These are phyloP conservation scores for Anser cygnoides DNA, from an alignment of 2,113 vertebrate genomes.

Conservation along the genomic window DNA sequence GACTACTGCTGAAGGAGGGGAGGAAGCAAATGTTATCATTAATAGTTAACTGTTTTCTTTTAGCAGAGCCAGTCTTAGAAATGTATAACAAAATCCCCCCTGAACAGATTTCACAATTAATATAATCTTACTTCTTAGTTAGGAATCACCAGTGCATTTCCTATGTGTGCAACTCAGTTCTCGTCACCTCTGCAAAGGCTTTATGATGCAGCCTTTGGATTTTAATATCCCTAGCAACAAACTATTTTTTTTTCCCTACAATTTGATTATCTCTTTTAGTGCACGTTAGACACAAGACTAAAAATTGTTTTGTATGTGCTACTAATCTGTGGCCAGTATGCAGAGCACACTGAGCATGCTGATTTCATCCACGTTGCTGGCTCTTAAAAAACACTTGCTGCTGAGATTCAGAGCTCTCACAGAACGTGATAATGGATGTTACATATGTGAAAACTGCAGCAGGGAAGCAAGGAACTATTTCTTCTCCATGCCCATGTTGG, in stretches of 20 bases:
- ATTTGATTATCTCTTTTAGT: not conserved
- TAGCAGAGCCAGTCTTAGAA: not conserved
- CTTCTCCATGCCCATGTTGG: not conserved
- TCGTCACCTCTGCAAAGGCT: not conserved
- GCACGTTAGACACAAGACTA: rapidly evolving
- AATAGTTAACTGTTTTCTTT: slow-evolving; percentile 7
- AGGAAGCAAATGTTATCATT: not conserved
- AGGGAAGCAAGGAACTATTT: not conserved
- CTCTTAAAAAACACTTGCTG: not conserved
- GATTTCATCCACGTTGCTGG: not conserved
- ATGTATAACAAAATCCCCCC: not conserved
- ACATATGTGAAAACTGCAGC: not conserved
- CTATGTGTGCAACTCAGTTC: not conserved
- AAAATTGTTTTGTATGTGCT: not conserved
- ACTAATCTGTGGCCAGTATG: not conserved
- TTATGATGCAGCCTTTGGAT: not conserved
- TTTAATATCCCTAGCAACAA: not conserved
- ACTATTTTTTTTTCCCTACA: not conserved
- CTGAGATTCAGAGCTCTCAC: not conserved
- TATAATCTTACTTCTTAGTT: rapidly evolving
- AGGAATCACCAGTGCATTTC: not conserved
- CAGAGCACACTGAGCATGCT: not conserved
- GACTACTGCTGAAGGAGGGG: not conserved
- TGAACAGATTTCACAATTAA: not conserved
- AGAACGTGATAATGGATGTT: not conserved